Conservation (phyloP, 2,888 invertebrate species). For the Leptinotarsa rubiginosa region DNA sequence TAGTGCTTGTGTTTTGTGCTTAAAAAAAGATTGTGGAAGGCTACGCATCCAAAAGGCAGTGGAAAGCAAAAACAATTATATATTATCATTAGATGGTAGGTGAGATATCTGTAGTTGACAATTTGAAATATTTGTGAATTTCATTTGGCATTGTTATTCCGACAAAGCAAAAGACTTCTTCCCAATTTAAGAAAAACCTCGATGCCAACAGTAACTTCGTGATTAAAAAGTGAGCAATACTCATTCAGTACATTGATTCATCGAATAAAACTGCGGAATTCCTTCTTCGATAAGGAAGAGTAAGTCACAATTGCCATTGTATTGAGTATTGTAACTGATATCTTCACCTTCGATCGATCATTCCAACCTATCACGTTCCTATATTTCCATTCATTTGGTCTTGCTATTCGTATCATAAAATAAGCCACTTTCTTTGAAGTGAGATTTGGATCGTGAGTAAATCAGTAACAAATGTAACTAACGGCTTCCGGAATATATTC, state of each 20-base stretch:
- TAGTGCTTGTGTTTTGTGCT: too few species aligned
- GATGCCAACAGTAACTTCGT: neutral
- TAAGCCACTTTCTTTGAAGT: neutral
- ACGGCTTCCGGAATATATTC: neutral
- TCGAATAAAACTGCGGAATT: neutral
- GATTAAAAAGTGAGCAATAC: neutral
- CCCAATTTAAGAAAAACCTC: neutral
- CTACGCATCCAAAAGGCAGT: too few species aligned
- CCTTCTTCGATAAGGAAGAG: neutral
- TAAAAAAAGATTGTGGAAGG: too few species aligned
- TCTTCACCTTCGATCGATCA: constrained; percentile 15
- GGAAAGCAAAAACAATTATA: too few species aligned
- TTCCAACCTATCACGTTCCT: constrained; percentile 40
- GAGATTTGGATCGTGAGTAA: neutral
- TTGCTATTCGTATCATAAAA: neutral
- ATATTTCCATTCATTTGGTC: too few species aligned
- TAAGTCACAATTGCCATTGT: constrained; percentile 21
- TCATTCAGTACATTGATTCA: neutral
- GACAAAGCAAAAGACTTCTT: neutral
- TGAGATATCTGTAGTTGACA: too few species aligned
- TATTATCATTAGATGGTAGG: too few species aligned
- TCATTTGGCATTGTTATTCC: neutral
- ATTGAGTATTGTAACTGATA: constrained; percentile 29
- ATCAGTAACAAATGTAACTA: neutral
- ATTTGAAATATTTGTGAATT: too few species aligned